phyloP scores from a whole-genome alignment of 2,797 vertebrate species.

The Enteromius trimaculatus region DNA sequence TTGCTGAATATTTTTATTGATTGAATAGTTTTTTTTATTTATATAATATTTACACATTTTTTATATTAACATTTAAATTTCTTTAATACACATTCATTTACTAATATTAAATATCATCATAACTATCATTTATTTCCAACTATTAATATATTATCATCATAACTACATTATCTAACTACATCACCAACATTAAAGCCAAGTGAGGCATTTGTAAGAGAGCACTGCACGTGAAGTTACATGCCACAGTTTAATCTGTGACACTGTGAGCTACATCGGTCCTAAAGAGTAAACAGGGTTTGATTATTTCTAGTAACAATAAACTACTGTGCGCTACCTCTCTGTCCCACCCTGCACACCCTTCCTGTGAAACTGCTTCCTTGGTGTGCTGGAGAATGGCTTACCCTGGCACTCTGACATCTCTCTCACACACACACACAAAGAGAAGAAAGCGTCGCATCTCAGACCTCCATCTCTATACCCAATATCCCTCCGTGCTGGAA shows the following conservation, averaged over 20 bases:
- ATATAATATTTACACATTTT: not conserved
- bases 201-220: not conserved
- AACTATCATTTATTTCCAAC: not conserved
- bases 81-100: not conserved
- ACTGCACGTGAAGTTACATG: not conserved
- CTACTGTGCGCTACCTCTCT: constrained; percentile 9
- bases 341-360: constrained; percentile 21
- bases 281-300: constrained; percentile 6
- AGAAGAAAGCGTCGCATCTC: constrained; percentile 1
- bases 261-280: not conserved
- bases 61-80: not conserved
- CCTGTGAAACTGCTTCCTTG: constrained; percentile 13
- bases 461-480: not conserved
- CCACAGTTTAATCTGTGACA: not conserved
- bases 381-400: not conserved
- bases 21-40: not conserved
- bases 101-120: not conserved
- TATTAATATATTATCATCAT: not conserved
- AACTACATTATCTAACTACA: not conserved
- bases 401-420: not conserved
- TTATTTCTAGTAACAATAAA: constrained; percentile 44
- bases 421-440: not conserved
- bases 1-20: too few relatives aligned
- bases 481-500: not conserved
- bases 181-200: not conserved